Evolutionary conservation across 1,140 invertebrate species (phyloP).

Genomic region (Apocrypta bakeri): DNA sequence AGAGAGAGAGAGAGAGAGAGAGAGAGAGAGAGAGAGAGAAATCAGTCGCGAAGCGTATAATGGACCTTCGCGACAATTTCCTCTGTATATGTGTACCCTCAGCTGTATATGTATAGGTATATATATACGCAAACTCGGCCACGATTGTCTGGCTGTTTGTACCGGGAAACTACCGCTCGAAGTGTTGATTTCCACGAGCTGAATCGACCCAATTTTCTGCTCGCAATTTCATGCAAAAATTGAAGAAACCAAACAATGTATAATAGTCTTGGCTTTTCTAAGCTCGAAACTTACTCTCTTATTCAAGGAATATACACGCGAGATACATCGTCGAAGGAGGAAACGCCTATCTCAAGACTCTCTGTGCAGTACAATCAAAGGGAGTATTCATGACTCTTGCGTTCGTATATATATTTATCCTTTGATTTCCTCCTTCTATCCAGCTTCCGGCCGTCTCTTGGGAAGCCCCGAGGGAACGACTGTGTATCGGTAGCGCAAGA

Average conservation of each 20-base stretch:
- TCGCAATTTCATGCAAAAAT: not conserved
- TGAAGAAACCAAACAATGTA: too few relatives aligned
- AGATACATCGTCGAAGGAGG: not conserved
- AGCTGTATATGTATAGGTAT: not conserved
- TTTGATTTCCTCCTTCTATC: not conserved
- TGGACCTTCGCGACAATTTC: not conserved
- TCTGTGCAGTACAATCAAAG: not conserved
- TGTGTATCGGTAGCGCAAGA: not conserved
- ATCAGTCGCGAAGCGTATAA: not conserved
- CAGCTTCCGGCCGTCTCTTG: not conserved
- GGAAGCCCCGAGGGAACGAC: not conserved
- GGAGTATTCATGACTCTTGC: not conserved
- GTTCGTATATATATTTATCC: not conserved
- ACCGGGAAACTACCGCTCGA: not conserved
- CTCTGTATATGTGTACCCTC: not conserved
- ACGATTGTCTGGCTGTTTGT: not conserved
- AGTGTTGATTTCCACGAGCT: not conserved
- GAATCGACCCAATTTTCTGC: not conserved
- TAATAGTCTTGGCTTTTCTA: too few relatives aligned
- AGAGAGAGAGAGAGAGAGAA: not conserved
- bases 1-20: not conserved
- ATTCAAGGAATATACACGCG: not conserved
- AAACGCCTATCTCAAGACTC: not conserved
- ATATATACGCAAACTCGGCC: not conserved
- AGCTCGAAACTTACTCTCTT: not conserved